These are phyloP conservation scores for Cepaea nemoralis DNA, from an alignment of 1,140 invertebrate genomes.

Conservation along the genomic window DNA sequence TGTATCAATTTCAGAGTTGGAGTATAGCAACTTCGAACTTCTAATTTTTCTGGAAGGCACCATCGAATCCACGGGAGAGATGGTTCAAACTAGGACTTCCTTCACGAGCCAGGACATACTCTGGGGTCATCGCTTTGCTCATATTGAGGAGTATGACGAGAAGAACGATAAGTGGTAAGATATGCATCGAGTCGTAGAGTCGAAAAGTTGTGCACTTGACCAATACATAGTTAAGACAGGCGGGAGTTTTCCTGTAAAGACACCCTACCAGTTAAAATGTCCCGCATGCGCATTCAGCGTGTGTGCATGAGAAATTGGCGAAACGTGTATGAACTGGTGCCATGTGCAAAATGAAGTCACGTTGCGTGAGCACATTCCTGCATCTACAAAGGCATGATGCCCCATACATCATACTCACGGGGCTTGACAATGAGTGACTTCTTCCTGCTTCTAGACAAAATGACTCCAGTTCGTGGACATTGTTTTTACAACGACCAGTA, in stretches of 20 bases:
- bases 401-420: too few species aligned
- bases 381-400: too few species aligned
- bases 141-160: constrained; percentile 74
- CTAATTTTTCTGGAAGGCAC: constrained; percentile 89
- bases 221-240: background rate
- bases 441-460: too few species aligned
- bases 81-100: constrained; percentile 73
- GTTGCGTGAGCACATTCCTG: too few species aligned
- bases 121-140: constrained; percentile 73
- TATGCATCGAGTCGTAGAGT: background rate
- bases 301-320: too few species aligned
- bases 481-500: too few species aligned
- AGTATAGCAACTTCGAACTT: constrained; percentile 91
- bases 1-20: constrained; percentile 72
- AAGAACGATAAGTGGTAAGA: constrained; percentile 60
- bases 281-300: background rate
- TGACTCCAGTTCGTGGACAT: too few species aligned
- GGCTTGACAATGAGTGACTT: too few species aligned
- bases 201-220: background rate
- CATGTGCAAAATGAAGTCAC: too few species aligned
- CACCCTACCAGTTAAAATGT: background rate
- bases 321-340: too few species aligned
- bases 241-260: background rate
- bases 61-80: constrained; percentile 70
- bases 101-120: constrained; percentile 73